A percentile compares a stretch with the other conserved stretches of the same genome.
These are phyloP conservation scores for Drosophila pandora DNA, from an alignment of 1,140 invertebrate genomes.

Conservation along the genomic window DNA sequence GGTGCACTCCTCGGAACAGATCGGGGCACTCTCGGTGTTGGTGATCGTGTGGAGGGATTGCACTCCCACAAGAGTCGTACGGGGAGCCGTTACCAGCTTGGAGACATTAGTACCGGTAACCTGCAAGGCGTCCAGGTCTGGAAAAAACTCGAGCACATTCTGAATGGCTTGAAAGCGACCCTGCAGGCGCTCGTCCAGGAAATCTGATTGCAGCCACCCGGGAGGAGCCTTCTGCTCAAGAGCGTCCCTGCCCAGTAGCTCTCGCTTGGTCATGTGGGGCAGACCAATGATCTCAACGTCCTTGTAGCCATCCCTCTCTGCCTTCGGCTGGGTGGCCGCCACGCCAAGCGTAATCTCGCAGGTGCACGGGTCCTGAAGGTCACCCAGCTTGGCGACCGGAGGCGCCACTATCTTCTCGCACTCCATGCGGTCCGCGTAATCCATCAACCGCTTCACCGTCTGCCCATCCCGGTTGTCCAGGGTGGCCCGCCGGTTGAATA, in stretches of 20 bases:
- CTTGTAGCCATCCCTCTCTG: constrained; percentile 37
- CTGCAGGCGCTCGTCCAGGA: constrained; percentile 55
- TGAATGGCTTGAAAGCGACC: constrained; percentile 41
- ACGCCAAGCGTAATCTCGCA: constrained; percentile 19
- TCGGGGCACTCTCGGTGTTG: constrained; percentile 6
- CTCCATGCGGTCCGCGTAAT: constrained; percentile 63
- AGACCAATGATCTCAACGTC: constrained; percentile 65
- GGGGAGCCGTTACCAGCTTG: not conserved
- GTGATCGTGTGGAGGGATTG: constrained; percentile 27
- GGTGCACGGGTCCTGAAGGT: constrained; percentile 25
- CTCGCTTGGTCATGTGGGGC: constrained; percentile 40
- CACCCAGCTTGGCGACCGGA: not conserved
- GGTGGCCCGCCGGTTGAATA: constrained; percentile 63
- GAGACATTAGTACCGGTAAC: constrained; percentile 42
- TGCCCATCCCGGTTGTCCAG: constrained; percentile 63
- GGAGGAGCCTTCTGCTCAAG: constrained; percentile 5
- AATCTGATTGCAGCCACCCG: constrained; percentile 54
- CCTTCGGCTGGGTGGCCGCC: constrained; percentile 46
- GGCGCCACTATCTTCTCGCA: constrained; percentile 2
- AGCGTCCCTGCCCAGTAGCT: constrained; percentile 50
- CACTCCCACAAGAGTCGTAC: constrained; percentile 10
- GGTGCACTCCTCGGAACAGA: constrained; percentile 24
- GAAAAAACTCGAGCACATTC: constrained; percentile 67
- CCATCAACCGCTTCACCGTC: constrained; percentile 58
- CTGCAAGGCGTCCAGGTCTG: constrained; percentile 56